A percentile compares a stretch with the other conserved stretches of the same genome.
phyloP scores from a whole-genome alignment of 2,113 vertebrate genomes.

The Edolisoma coerulescens region DNA sequence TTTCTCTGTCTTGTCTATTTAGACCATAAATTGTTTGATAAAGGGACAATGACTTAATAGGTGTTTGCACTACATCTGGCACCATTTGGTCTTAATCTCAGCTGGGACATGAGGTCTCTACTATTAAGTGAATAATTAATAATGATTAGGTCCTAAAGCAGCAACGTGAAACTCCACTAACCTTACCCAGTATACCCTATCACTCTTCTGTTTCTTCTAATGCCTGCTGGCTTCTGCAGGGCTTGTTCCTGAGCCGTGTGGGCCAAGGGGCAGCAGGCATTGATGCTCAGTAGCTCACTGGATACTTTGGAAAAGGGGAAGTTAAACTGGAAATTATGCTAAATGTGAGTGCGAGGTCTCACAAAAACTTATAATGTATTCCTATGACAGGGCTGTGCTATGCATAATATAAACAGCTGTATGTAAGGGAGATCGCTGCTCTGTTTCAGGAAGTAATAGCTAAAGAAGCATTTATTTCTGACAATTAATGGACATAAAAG shows the following conservation, averaged over 20 bases:
- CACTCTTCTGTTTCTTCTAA: background rate
- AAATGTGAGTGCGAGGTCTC: conserved; percentile 18
- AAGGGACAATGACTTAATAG: conserved; percentile 62
- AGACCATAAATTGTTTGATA: conserved; percentile 45
- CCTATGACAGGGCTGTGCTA: conserved; percentile 55
- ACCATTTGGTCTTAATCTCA: conserved; percentile 46
- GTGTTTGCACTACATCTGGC: conserved; percentile 60
- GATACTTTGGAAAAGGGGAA: background rate
- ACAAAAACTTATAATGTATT: conserved; percentile 53
- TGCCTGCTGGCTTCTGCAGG: background rate
- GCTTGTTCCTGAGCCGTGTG: background rate
- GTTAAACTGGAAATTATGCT: conserved; percentile 42
- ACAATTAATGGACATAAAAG: conserved; percentile 76
- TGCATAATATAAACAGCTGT: conserved; percentile 69
- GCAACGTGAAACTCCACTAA: conserved; percentile 5
- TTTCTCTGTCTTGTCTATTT: conserved; percentile 61
- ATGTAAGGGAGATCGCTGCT: conserved; percentile 66
- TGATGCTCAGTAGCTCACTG: background rate
- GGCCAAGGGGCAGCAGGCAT: background rate
- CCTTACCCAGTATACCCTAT: background rate
- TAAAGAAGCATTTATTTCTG: conserved; percentile 67
- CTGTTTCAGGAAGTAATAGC: conserved; percentile 72
- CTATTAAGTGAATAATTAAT: conserved; percentile 50
- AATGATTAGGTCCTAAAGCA: conserved; percentile 47
- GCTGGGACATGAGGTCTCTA: conserved; percentile 16